These are phyloP conservation scores for Knipowitschia caucasica DNA, from an alignment of 2,797 vertebrate species.

Conservation along the genomic window DNA sequence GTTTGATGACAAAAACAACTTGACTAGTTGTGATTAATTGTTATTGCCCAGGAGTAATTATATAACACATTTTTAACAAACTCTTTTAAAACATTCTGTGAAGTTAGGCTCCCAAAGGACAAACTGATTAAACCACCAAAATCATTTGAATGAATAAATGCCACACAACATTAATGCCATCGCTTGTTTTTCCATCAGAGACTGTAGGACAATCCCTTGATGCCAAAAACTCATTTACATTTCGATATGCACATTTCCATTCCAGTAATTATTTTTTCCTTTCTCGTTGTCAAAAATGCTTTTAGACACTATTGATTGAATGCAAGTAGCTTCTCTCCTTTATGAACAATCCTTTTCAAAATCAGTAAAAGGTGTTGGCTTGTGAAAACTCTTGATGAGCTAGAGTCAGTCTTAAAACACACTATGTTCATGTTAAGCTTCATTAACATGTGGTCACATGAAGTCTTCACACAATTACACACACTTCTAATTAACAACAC, in stretches of 20 bases:
- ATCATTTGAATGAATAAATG: background rate
- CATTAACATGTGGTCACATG: constrained; percentile 44
- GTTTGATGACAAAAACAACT: no score
- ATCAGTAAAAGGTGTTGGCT: constrained; percentile 11
- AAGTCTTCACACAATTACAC: constrained; percentile 14
- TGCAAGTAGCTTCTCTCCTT: constrained; percentile 1
- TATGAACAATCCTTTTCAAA: background rate
- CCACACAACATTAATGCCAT: background rate
- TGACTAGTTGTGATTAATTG: no score
- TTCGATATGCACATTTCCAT: constrained; percentile 13
- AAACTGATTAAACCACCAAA: constrained; percentile 12
- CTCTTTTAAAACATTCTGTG: background rate
- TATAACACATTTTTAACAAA: no score
- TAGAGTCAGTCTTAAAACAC: constrained; percentile 5
- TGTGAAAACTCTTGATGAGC: constrained; percentile 18
- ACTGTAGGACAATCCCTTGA: background rate
- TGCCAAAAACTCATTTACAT: constrained; percentile 19
- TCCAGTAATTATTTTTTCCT: constrained; percentile 9
- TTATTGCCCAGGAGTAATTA: no score
- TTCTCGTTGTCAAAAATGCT: background rate
- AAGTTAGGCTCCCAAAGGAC: constrained; percentile 5
- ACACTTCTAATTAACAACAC: constrained; percentile 43
- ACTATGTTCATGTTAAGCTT: constrained; percentile 24
- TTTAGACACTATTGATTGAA: constrained; percentile 1
- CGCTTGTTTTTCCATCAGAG: constrained; percentile 2